Percentiles rank a stretch among this genome's conserved stretches.
Evolutionary conservation across 1,140 invertebrate genomes (phyloP).

Genomic region (Drosophila willistoni): DNA sequence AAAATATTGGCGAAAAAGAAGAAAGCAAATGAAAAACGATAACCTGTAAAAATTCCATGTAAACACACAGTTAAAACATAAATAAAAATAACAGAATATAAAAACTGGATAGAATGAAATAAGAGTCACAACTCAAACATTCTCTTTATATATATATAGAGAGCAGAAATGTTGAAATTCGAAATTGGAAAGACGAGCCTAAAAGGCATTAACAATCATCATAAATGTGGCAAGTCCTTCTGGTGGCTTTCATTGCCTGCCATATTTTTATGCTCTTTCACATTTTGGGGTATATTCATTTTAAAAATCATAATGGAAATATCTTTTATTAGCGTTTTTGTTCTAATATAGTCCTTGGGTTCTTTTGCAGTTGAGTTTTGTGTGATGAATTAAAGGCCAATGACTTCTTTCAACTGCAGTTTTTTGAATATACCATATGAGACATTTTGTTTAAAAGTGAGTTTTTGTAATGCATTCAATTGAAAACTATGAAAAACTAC

Average conservation of each 20-base stretch:
- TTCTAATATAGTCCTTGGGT: too few relatives aligned
- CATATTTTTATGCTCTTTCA: neutral
- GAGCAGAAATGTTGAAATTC: neutral
- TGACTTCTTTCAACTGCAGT: too few relatives aligned
- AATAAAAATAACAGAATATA: constrained; percentile 8
- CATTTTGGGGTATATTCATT: constrained; percentile 35
- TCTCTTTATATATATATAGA: neutral
- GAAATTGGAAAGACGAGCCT: constrained; percentile 25
- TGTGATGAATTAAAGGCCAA: too few relatives aligned
- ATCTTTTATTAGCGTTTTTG: too few relatives aligned
- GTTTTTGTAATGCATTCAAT: too few relatives aligned
- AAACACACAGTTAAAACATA: constrained; percentile 7
- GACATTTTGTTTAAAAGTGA: too few relatives aligned
- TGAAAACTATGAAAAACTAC: too few relatives aligned
- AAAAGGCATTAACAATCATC: constrained; percentile 54
- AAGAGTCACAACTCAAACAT: constrained; percentile 12
- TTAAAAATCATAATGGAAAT: neutral
- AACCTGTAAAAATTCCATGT: constrained; percentile 11
- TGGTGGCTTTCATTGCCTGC: constrained; percentile 38
- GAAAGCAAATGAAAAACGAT: neutral
- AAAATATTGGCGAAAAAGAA: neutral
- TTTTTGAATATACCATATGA: too few relatives aligned
- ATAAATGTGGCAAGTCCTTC: constrained; percentile 75
- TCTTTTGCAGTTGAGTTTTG: too few relatives aligned
- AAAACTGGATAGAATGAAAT: constrained; percentile 7